Conservation (phyloP, 1,140 invertebrate genomes). For the Drosophila ficusphila region DNA sequence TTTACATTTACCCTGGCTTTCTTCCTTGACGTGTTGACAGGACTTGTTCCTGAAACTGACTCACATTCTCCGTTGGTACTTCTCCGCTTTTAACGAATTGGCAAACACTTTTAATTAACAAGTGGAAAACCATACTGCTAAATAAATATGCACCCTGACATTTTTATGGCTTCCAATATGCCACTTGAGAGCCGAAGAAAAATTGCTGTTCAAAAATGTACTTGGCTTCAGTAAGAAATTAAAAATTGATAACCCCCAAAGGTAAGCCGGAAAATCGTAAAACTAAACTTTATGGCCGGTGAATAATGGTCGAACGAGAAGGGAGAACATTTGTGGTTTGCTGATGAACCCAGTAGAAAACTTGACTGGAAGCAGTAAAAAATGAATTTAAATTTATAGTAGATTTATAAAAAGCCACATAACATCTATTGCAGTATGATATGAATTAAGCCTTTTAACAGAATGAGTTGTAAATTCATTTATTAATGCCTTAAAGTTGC, state of each 20-base stretch:
- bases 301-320: conserved; percentile 10
- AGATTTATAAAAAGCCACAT: conserved; percentile 13
- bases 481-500: background rate
- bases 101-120: conserved; percentile 51
- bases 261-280: conserved; percentile 40
- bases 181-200: conserved; percentile 9
- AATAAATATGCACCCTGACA: conserved; percentile 40
- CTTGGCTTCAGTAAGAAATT: conserved; percentile 41
- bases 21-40: background rate
- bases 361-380: conserved; percentile 19
- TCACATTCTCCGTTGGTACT: background rate
- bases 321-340: background rate
- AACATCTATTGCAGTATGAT: conserved; percentile 8
- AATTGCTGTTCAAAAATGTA: conserved; percentile 12
- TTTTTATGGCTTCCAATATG: conserved; percentile 50
- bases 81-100: conserved; percentile 24
- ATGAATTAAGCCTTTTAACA: too few species aligned
- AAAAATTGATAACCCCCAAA: conserved; percentile 40
- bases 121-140: conserved; percentile 20
- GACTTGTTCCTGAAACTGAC: background rate
- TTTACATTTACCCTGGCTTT: conserved; percentile 16
- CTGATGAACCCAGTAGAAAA: background rate
- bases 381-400: conserved; percentile 47
- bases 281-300: conserved; percentile 51
- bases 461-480: background rate